Conservation (phyloP, 2,888 invertebrate genomes). For the Boloria selene region DNA sequence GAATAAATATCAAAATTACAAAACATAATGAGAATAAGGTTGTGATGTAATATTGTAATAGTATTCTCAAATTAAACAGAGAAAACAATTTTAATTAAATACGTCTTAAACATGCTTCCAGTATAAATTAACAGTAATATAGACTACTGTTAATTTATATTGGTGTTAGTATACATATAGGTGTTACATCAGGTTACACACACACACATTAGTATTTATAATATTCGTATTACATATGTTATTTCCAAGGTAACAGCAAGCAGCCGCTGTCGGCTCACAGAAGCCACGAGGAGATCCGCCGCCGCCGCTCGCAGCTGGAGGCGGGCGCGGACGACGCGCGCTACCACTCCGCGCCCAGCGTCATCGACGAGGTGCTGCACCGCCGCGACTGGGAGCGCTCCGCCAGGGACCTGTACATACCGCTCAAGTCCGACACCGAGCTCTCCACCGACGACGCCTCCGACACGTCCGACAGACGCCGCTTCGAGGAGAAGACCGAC, state of each 20-base stretch:
- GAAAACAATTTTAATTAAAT: background rate
- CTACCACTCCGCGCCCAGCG: conserved; percentile 75
- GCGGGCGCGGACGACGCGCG: conserved; percentile 48
- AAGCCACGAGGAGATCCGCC: conserved; percentile 69
- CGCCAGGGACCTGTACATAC: conserved; percentile 65
- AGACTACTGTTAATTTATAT: too few relatives aligned
- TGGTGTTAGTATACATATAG: too few relatives aligned
- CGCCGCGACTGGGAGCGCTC: conserved; percentile 75
- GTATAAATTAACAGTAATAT: too few relatives aligned
- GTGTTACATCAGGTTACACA: too few relatives aligned
- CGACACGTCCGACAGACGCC: conserved; percentile 39
- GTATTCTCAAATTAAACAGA: background rate
- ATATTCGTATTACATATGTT: background rate
- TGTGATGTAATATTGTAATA: too few relatives aligned
- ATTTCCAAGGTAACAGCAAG: conserved; percentile 56
- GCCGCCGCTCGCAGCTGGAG: conserved; percentile 56
- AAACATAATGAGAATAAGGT: too few relatives aligned
- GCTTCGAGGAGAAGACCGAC: conserved; percentile 44
- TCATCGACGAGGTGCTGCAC: conserved; percentile 71
- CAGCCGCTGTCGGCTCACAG: conserved; percentile 61
- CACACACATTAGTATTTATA: too few relatives aligned
- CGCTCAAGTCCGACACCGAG: conserved; percentile 44
- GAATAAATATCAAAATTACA: too few relatives aligned
- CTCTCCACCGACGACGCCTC: conserved; percentile 47
- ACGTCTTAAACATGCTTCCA: too few relatives aligned